A percentile compares a stretch with the other conserved stretches of the same genome.
Conservation (phyloP, 2,888 invertebrate species). For the Melolontha melolontha region DNA sequence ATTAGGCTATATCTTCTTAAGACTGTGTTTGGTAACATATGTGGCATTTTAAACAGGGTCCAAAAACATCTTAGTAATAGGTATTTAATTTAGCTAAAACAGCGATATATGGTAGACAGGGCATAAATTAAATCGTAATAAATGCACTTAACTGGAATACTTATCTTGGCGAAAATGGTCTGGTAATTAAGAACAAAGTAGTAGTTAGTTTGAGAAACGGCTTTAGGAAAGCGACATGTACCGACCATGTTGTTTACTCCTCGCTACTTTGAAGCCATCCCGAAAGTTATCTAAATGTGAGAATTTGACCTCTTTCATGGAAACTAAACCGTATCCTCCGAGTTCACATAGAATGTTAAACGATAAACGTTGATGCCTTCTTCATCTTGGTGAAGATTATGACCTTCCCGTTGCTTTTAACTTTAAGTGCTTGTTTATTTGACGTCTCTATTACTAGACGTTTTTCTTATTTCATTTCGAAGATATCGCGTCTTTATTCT, state of each 20-base stretch:
- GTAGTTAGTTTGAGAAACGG: constrained; percentile 28
- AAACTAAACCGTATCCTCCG: constrained; percentile 5
- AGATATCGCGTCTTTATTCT: too few relatives aligned
- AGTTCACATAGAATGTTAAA: constrained; percentile 21
- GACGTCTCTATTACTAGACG: constrained; percentile 8
- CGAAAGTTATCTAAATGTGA: constrained; percentile 26
- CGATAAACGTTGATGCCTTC: constrained; percentile 18
- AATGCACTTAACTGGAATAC: constrained; percentile 17
- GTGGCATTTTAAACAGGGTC: too few relatives aligned
- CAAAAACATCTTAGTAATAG: too few relatives aligned
- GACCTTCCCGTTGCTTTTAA: constrained; percentile 7
- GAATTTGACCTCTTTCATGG: constrained; percentile 23
- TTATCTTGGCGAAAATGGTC: constrained; percentile 26
- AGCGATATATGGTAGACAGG: background rate
- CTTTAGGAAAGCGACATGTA: constrained; percentile 8
- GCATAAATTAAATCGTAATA: constrained; percentile 27
- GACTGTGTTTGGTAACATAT: too few relatives aligned
- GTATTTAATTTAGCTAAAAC: too few relatives aligned
- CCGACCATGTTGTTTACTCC: constrained; percentile 19
- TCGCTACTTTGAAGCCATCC: background rate
- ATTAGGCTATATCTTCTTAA: too few relatives aligned
- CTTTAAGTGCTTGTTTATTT: constrained; percentile 23
- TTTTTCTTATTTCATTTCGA: background rate
- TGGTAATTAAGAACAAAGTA: constrained; percentile 22
- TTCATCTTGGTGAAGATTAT: constrained; percentile 5